Conservation (phyloP, 2,797 vertebrate genomes). For the Urocyon cinereoargenteus region DNA sequence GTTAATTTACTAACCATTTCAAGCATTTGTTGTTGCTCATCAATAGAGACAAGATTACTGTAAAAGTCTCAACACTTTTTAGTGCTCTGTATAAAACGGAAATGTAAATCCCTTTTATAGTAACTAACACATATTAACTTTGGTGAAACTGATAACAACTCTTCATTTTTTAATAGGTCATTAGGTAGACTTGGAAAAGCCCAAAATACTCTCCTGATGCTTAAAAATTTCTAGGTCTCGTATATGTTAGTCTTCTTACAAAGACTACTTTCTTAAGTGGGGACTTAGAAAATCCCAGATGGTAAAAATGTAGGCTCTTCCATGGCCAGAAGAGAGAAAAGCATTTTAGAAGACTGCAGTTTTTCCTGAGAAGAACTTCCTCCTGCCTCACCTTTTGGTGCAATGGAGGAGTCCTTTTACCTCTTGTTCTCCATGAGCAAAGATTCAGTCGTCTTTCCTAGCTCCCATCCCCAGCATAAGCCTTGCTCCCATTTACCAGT, state of each 20-base stretch:
- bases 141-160: background rate
- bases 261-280: background rate
- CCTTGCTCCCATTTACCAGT: background rate
- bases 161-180: background rate
- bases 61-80: background rate
- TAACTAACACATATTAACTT: background rate
- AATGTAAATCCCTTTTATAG: slow-evolving; percentile 3
- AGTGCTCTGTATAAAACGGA: background rate
- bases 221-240: background rate
- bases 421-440: background rate
- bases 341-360: background rate
- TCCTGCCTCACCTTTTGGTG: background rate
- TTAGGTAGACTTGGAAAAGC: background rate
- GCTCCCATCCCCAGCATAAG: background rate
- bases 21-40: background rate
- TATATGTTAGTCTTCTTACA: slow-evolving; percentile 24
- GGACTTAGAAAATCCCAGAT: background rate
- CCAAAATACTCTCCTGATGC: background rate
- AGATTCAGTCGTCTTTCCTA: background rate
- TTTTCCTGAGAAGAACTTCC: slow-evolving; percentile 10
- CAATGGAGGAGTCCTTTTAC: background rate
- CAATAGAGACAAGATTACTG: background rate
- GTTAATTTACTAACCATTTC: slow-evolving; percentile 19
- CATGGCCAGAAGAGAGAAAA: background rate
- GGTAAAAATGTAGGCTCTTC: background rate